A percentile compares a stretch with the other conserved stretches of the same genome.
Conservation (phyloP, 2,888 invertebrate genomes). For the Pasiphila rectangulata region DNA sequence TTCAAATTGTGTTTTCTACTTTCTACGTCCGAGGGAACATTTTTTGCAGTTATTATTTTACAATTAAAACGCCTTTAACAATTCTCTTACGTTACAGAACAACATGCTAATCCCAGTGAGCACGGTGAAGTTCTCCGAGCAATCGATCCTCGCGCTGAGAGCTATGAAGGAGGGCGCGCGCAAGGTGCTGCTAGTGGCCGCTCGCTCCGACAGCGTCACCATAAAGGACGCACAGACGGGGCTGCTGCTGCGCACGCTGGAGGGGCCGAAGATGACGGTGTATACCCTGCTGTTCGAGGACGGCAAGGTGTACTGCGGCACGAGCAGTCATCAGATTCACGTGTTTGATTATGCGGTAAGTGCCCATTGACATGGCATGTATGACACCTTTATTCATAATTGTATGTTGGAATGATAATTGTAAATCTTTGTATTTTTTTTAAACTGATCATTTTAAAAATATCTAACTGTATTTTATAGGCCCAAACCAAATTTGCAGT, state of each 20-base stretch:
- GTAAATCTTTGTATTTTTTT: no score
- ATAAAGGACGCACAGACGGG: conserved; percentile 87
- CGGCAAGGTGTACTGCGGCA: conserved; percentile 88
- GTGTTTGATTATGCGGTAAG: conserved; percentile 88
- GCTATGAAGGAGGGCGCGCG: conserved; percentile 87
- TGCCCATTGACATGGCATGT: no score
- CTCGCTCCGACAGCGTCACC: conserved; percentile 84
- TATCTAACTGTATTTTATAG: no score
- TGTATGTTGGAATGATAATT: no score
- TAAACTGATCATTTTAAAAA: no score
- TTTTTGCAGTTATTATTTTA: no score
- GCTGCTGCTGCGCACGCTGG: conserved; percentile 83
- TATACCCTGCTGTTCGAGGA: conserved; percentile 86
- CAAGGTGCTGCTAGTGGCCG: conserved; percentile 85
- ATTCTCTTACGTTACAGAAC: conserved; percentile 62
- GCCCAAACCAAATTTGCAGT: no score
- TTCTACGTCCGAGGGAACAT: no score
- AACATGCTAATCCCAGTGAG: conserved; percentile 78
- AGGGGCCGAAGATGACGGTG: conserved; percentile 82
- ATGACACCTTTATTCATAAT: no score
- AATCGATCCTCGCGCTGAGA: conserved; percentile 84
- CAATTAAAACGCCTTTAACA: neutral
- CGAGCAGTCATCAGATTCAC: conserved; percentile 85
- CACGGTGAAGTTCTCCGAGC: conserved; percentile 82
- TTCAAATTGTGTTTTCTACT: no score